Base-by-base conservation (phyloP, 2,888 invertebrate genomes). In the Aleiodes leptofemur region DNA sequence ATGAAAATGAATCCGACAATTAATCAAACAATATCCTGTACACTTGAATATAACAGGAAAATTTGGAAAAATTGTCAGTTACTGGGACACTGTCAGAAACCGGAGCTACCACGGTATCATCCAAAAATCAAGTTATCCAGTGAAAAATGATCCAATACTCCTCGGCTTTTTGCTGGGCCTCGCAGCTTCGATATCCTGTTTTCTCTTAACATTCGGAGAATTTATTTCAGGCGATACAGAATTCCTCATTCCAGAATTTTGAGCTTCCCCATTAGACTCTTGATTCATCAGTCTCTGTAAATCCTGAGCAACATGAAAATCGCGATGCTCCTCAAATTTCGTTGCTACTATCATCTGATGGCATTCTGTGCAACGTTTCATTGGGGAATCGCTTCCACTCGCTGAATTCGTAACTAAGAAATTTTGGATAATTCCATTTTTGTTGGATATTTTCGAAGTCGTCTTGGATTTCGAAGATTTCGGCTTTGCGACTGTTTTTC, bases 241-340 rank as follows among this genome's bases (percentile, higher is more conserved):
- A 51, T 72, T 61, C 70, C 50, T 78, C 74, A 29, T 55, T 13
- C 72, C 56, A 11, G 72, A 66, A 51, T 61, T 57, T 43, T 59
- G 29, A 0, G 11, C 56, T 14, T 77, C 77, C 9, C 73, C 57
- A 11, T 69, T 59, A 5, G 31, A 38, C 0, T 77, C 77, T 82
- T 88, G 90, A 85, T 95, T 95, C 7, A 95, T 86, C 88, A 94
- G 92, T 81, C 91, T 90, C 82, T 93, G 96, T 70, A 98, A 88
- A 84, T 94, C 94, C 85, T 94, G 92, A 5, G 98, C 98, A 82
- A 95, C 92, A 88, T 98, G 98, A 87, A 93, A 97, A 90, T 98
- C 97, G 83, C 92, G 89, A 90, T 97, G 97, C 85, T 96, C 95
- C 0, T 91, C 87, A 82, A 94, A 91, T 76, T 94, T 94, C 77